Evolutionary conservation across 2,797 vertebrate species (phyloP), one percentile per base, ranked within the genome.

Genomic region (Rallus crepitans): DNA sequence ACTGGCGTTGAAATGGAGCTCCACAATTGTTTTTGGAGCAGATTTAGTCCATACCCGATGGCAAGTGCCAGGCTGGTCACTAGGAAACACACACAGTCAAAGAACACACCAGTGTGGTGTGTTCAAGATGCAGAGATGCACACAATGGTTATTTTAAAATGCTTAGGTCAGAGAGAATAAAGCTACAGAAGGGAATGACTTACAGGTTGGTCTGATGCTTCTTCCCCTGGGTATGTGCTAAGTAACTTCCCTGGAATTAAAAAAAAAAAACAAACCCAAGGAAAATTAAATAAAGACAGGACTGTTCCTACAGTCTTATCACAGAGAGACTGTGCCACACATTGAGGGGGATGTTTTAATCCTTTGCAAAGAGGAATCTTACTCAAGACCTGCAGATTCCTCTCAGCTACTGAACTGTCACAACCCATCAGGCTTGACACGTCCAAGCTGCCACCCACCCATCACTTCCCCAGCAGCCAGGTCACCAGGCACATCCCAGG

Each of bases 191-290:
- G 23, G 53, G 20, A 10, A 50, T 2, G 14, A 99, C 99, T 99
- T 98, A 99, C 99, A 99, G 82, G 97, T 99, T 99, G 72, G 99
- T 99, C 98, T 99, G 99, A 95, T 99, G 99, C 94, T 99, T 99
- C 95, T 99, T 99, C 94, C 99, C 99, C 95, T 99, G 99, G 42
- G 99, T 99, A 82, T 99, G 99, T 6, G 99, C 99, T 24, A 99
- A 97, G 93, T 99, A 99, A 97, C 99, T 99, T 14, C 99, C 99
- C 99, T 99, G 95, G 31, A 52, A 84, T 28, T 37, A 71, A 94
- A 72, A 59, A 24, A 20, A 65, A 91, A 15, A 59, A 7, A 35
- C 35, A 35, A 35, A 35, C n/a, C 40, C 42, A 97, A 89, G 35
- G 25, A 96, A 83, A 76, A 31, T 89, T 35, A 83, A 60, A 80